Percentiles rank a stretch among this genome's conserved stretches.
phyloP scores from a whole-genome alignment of 2,888 invertebrate genomes.

The Drosophila flavopinicola region DNA sequence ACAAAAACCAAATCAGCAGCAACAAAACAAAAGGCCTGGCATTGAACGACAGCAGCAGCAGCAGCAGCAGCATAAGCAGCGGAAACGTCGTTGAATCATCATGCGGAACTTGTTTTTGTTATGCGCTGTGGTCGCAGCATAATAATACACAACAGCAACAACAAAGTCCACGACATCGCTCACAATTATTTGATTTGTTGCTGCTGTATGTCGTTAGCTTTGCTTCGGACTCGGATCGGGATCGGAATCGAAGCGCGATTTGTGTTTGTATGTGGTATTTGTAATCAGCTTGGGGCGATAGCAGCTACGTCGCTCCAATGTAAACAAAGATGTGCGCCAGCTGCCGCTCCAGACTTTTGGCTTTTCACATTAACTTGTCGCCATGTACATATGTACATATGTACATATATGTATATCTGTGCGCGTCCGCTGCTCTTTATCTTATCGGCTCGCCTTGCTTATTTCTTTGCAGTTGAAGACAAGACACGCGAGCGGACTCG shows the following conservation, averaged over 20 bases:
- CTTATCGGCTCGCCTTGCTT: conserved; percentile 41
- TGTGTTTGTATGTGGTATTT: conserved; percentile 28
- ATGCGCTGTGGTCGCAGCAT: conserved; percentile 38
- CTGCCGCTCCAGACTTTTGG: conserved; percentile 4
- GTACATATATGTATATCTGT: neutral
- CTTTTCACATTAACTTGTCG: neutral
- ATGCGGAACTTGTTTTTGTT: conserved; percentile 71
- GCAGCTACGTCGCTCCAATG: conserved; percentile 39
- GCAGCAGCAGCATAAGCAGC: conserved; percentile 26
- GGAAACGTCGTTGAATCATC: conserved; percentile 75
- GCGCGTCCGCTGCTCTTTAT: conserved; percentile 27
- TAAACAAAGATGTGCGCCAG: conserved; percentile 62
- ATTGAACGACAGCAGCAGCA: conserved; percentile 23
- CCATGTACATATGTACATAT: neutral
- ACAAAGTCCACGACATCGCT: conserved; percentile 12
- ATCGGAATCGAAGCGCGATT: neutral
- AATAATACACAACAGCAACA: conserved; percentile 33
- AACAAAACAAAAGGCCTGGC: conserved; percentile 38
- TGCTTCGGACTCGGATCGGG: too few species aligned
- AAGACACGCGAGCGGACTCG: conserved; percentile 11
- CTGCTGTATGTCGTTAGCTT: conserved; percentile 35
- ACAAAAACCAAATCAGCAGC: conserved; percentile 51
- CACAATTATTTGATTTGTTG: conserved; percentile 13
- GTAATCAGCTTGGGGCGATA: conserved; percentile 37
- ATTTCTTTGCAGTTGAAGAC: conserved; percentile 34